Conservation (phyloP, 2,797 vertebrate genomes). For the Botia kubotai region DNA sequence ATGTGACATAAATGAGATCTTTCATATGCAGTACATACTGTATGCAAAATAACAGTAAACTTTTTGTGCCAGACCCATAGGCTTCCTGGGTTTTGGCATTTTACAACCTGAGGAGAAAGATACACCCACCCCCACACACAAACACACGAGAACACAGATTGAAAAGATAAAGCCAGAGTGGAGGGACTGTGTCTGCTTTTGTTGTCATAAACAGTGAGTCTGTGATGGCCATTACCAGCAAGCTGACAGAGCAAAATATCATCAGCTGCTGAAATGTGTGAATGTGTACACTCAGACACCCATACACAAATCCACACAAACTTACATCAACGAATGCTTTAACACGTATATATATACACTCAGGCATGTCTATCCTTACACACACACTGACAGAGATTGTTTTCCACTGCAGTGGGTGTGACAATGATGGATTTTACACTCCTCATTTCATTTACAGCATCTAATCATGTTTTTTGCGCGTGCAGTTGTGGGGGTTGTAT, state of each 20-base stretch:
- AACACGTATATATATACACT: conserved; percentile 9
- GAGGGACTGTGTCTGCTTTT: conserved; percentile 23
- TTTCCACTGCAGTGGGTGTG: conserved; percentile 33
- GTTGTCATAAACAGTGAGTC: conserved; percentile 47
- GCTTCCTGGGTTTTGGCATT: neutral
- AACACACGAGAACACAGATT: conserved; percentile 1
- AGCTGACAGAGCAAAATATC: conserved; percentile 55
- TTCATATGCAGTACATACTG: neutral
- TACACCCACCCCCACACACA: neutral
- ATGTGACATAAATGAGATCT: neutral
- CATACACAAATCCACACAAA: conserved; percentile 25
- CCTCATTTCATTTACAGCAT: conserved; percentile 20
- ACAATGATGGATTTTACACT: conserved; percentile 36
- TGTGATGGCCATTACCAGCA: conserved; percentile 45
- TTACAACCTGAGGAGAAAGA: conserved; percentile 15
- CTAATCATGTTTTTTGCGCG: conserved; percentile 21
- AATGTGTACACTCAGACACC: conserved; percentile 37
- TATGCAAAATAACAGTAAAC: conserved; percentile 13
- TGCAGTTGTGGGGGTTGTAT: neutral
- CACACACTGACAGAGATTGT: conserved; percentile 37
- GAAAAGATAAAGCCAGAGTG: conserved; percentile 31
- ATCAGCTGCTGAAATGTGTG: conserved; percentile 48
- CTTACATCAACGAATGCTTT: conserved; percentile 15
- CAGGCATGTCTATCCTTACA: conserved; percentile 9
- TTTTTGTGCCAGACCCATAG: neutral